phyloP scores from a whole-genome alignment of 2,797 vertebrate genomes.

The Antennarius maculatus region DNA sequence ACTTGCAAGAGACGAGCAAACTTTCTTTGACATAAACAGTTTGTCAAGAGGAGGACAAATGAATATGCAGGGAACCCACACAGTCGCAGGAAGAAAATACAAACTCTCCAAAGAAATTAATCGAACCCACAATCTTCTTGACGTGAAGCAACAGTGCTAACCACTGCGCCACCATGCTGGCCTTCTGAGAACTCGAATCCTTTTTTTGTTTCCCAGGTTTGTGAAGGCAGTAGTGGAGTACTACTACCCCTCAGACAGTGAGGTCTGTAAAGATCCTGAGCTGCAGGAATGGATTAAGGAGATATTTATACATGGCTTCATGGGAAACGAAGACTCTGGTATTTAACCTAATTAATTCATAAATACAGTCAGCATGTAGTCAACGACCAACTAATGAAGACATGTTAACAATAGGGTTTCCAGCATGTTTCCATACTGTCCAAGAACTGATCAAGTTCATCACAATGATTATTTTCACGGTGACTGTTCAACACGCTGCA shows the following conservation, averaged over 20 bases:
- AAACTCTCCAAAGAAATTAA: too few relatives aligned
- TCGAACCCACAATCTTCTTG: too few relatives aligned
- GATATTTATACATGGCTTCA: constrained; percentile 8
- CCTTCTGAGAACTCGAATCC: too few relatives aligned
- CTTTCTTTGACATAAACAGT: too few relatives aligned
- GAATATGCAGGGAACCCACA: too few relatives aligned
- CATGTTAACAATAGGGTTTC: not conserved
- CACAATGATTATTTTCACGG: constrained; percentile 11
- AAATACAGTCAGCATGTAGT: not conserved
- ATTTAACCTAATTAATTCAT: too few relatives aligned
- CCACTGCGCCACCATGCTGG: too few relatives aligned
- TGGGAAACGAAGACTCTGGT: not conserved
- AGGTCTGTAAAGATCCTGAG: constrained; percentile 4
- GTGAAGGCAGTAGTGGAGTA: constrained; percentile 3
- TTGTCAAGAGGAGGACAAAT: too few relatives aligned
- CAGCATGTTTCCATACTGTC: not conserved
- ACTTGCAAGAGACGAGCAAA: too few relatives aligned
- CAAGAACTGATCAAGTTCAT: constrained; percentile 14
- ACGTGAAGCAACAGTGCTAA: too few relatives aligned
- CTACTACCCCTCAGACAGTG: constrained; percentile 8
- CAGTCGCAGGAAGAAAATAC: too few relatives aligned
- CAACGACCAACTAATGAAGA: too few relatives aligned
- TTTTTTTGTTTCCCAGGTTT: not conserved
- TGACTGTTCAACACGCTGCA: constrained; percentile 8
- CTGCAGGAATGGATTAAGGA: constrained; percentile 23